Percentiles rank a stretch among this genome's conserved stretches.
phyloP scores from a whole-genome alignment of 2,113 vertebrate genomes.

The Hippolais icterina region DNA sequence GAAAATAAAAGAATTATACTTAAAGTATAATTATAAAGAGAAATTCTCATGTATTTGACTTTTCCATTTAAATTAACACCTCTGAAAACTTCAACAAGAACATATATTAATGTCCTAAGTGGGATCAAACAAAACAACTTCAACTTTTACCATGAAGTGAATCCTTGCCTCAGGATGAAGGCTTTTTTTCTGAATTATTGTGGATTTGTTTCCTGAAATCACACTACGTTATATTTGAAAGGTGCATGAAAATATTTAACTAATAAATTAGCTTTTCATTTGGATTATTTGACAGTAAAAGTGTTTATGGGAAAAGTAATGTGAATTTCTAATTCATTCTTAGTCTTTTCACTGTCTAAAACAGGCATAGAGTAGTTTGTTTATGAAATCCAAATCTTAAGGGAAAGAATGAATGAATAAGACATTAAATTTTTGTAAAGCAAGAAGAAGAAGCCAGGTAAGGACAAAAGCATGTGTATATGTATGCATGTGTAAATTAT shows the following conservation, averaged over 20 bases:
- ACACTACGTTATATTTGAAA: not conserved
- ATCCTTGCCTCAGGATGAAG: not conserved
- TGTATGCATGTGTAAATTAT: not conserved
- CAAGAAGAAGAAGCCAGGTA: accelerated
- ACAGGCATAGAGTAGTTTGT: not conserved
- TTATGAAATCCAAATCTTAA: not conserved
- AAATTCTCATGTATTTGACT: not conserved
- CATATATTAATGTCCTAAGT: not conserved
- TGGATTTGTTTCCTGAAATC: not conserved
- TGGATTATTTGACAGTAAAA: not conserved
- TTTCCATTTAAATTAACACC: not conserved
- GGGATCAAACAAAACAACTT: not conserved
- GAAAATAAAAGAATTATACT: not conserved
- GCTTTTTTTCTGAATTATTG: not conserved
- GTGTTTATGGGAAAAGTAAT: not conserved
- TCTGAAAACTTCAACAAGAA: not conserved
- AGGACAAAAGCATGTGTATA: not conserved
- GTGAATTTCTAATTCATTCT: not conserved
- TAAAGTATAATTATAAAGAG: not conserved
- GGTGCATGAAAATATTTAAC: not conserved
- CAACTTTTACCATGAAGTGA: not conserved
- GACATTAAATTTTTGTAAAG: not conserved
- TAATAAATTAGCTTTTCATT: not conserved
- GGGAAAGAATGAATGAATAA: not conserved
- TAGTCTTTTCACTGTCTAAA: not conserved